Base-by-base conservation (phyloP, 2,888 invertebrate genomes). In the Spodoptera littoralis region DNA sequence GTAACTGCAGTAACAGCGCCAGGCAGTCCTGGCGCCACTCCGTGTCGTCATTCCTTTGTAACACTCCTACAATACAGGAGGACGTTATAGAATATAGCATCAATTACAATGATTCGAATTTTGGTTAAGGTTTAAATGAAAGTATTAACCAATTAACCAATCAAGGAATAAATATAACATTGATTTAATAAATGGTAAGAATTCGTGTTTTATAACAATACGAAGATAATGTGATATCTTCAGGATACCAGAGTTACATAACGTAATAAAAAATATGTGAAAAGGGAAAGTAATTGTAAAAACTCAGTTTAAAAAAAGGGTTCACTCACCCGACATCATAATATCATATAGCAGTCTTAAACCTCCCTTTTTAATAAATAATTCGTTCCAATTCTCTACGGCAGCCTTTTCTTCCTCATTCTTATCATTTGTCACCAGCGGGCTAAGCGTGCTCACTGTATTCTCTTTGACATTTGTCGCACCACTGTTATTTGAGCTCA, bases 21-120 rank as follows among this genome's bases (percentile, higher is more conserved):
- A 99, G 94, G 84, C 98, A 99, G 87, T 99, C 99, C 87, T 98
- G 98, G 60, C 98, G 97, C 99, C 99, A 99, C 92, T 99, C 98
- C 79, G 97, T 96, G 75, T 98, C 97, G 57, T 97, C 96, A 69
- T 95, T 95, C 27, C 94, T 84, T 93, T 98, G 98, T 68, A 98
- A 88, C 46, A 96, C 96, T 47, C 97, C 96, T 96, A 61, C 4
- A 74, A 78, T 57, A 60, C 49, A 62, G 56, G 3, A 52, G n/a
- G n/a, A n/a, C n/a, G n/a, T n/a, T n/a, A n/a, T n/a, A n/a, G n/a
- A n/a, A 24, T 24, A 24, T 4, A 24, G 24, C 24, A 24, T 24
- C 24, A 24, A 24, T 24, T 2, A 4, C 24, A 24, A 24, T 24
- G n/a, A n/a, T n/a, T n/a, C n/a, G n/a, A n/a, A n/a, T n/a, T n/a